Percentiles rank a stretch among this genome's conserved stretches.
Evolutionary conservation across 92 coral and sea anemone species (phyloP).

Genomic region (Meandrina meandrites): DNA sequence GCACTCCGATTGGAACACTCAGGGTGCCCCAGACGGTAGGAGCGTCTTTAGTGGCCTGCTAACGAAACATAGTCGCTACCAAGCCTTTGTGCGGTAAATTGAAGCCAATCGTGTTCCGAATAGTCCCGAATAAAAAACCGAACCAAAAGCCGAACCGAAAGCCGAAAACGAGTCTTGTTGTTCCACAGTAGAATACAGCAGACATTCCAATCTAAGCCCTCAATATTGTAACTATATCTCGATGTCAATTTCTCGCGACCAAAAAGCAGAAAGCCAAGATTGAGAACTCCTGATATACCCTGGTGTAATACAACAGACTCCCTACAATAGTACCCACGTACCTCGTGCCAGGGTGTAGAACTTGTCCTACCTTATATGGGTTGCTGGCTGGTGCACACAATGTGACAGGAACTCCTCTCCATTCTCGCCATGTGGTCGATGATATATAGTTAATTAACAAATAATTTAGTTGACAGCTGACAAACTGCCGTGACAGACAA

Average conservation of each 20-base stretch:
- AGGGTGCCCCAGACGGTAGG: constrained; percentile 9
- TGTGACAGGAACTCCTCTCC: no score
- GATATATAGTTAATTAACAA: neutral
- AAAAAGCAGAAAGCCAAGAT: no score
- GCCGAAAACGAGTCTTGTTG: no score
- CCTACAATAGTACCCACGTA: no score
- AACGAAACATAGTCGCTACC: neutral
- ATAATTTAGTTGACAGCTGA: neutral
- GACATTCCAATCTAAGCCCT: no score
- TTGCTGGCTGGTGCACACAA: no score
- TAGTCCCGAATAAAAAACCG: neutral
- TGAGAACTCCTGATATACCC: no score
- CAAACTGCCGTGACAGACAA: neutral
- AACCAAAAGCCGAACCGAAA: neutral
- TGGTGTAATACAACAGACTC: no score
- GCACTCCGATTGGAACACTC: constrained; percentile 3
- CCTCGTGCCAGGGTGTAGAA: neutral
- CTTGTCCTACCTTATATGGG: neutral
- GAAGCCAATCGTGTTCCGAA: neutral
- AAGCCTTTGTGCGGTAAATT: neutral
- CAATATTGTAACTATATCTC: no score
- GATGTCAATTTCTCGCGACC: no score
- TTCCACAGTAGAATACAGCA: no score
- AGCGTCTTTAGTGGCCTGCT: neutral
- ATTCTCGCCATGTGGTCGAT: neutral